Percentiles rank a stretch among this genome's conserved stretches.
Conservation (phyloP, 2,113 vertebrate genomes). For the Herpailurus yagouaroundi region DNA sequence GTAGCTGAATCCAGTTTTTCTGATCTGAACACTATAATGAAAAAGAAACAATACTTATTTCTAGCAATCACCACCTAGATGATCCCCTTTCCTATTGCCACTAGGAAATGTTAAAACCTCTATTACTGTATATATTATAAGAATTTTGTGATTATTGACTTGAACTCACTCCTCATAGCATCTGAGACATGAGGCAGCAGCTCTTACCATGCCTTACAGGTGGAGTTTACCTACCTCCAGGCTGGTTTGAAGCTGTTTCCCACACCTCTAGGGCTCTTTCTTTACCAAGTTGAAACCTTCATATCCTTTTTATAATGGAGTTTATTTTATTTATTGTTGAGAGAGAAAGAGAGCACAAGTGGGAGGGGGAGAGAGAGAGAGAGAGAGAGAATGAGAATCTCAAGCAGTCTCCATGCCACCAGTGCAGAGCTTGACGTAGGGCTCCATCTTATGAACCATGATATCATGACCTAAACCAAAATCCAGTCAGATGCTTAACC, state of each 20-base stretch:
- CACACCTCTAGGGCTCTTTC: not conserved
- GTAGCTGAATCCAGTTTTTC: not conserved
- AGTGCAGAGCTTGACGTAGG: no score
- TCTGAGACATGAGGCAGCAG: not conserved
- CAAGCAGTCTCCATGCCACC: no score
- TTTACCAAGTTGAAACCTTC: not conserved
- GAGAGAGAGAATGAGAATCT: no score
- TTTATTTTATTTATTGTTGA: no score
- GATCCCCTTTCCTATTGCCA: not conserved
- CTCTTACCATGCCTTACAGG: rapidly evolving
- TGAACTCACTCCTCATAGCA: not conserved
- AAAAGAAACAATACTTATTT: conserved; percentile 12
- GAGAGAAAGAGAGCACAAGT: no score
- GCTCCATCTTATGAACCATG: no score
- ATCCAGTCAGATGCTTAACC: no score
- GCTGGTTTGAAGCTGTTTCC: not conserved
- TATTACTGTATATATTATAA: not conserved
- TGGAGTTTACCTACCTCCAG: not conserved
- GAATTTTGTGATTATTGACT: not conserved
- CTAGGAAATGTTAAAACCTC: not conserved
- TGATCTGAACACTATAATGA: not conserved
- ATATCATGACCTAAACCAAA: no score
- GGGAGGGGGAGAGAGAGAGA: no score
- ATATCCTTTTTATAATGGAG: not conserved
- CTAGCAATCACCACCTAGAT: not conserved